phyloP scores from a whole-genome alignment of 2,888 invertebrate species.

The Aporophyla nigra region DNA sequence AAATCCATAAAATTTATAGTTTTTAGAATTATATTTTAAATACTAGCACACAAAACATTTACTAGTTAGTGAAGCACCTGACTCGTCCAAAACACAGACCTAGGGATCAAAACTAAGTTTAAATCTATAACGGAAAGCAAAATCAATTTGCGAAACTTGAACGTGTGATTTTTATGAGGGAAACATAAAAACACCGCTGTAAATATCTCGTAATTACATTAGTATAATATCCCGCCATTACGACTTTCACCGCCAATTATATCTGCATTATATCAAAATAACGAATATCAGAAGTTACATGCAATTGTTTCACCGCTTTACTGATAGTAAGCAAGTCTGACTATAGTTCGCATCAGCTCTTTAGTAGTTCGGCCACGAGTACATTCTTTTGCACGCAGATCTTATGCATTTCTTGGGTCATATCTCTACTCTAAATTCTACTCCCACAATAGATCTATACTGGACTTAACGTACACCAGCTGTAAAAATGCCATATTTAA shows the following conservation, averaged over 20 bases:
- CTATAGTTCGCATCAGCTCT: background rate
- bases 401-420: too few relatives aligned
- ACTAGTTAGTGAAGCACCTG: too few relatives aligned
- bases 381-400: too few relatives aligned
- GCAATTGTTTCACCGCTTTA: too few relatives aligned
- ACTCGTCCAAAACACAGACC: too few relatives aligned
- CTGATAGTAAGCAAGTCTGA: background rate
- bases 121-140: background rate
- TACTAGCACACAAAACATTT: background rate
- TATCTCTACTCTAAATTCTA: too few relatives aligned
- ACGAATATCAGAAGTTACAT: slow-evolving; percentile 17
- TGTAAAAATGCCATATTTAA: too few relatives aligned
- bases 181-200: slow-evolving; percentile 23
- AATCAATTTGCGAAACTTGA: slow-evolving; percentile 18
- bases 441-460: too few relatives aligned
- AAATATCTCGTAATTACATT: slow-evolving; percentile 28
- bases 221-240: slow-evolving; percentile 35
- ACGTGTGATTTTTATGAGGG: background rate
- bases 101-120: background rate
- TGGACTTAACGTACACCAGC: too few relatives aligned
- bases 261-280: background rate
- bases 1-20: background rate
- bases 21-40: background rate
- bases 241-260: slow-evolving; percentile 52
- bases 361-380: too few relatives aligned